Evolutionary conservation across 2,797 vertebrate species (phyloP).

Genomic region (Leptodactylus fallax): DNA sequence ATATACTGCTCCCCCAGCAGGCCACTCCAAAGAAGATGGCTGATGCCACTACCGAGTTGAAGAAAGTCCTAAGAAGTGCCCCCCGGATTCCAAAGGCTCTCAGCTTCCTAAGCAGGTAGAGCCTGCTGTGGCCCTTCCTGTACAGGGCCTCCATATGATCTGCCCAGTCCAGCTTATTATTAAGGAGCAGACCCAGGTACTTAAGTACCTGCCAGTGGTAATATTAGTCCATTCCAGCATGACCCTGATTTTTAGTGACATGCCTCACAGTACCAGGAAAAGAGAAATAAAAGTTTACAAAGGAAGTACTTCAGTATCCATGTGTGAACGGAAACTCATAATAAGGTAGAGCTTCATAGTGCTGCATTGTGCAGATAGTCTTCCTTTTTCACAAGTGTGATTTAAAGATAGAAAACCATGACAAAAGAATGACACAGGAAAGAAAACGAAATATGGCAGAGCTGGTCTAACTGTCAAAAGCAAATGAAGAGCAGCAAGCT

Average conservation of each 20-base stretch:
- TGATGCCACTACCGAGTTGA: no score
- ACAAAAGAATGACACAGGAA: conserved; percentile 36
- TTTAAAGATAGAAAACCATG: conserved; percentile 12
- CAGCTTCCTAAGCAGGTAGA: no score
- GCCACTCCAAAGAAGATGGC: no score
- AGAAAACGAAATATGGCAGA: conserved; percentile 20
- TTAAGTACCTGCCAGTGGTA: conserved; percentile 67
- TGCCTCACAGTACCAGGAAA: conserved; percentile 8
- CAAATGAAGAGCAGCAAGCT: conserved; percentile 25
- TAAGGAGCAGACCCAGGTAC: no score
- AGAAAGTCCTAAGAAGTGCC: no score
- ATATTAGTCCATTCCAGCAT: conserved; percentile 50
- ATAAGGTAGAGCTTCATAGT: conserved; percentile 26
- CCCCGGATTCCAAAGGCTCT: no score
- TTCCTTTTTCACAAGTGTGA: neutral
- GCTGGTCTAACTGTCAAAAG: neutral
- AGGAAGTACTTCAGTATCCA: conserved; percentile 37
- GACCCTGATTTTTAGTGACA: conserved; percentile 38
- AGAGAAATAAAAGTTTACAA: conserved; percentile 16
- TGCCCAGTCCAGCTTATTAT: no score
- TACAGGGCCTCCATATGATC: no score
- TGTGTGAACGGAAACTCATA: conserved; percentile 22
- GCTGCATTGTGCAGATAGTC: neutral
- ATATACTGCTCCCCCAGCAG: no score
- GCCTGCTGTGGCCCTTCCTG: no score